phyloP scores from a whole-genome alignment of 2,888 invertebrate species.

The Andrena minutula region DNA sequence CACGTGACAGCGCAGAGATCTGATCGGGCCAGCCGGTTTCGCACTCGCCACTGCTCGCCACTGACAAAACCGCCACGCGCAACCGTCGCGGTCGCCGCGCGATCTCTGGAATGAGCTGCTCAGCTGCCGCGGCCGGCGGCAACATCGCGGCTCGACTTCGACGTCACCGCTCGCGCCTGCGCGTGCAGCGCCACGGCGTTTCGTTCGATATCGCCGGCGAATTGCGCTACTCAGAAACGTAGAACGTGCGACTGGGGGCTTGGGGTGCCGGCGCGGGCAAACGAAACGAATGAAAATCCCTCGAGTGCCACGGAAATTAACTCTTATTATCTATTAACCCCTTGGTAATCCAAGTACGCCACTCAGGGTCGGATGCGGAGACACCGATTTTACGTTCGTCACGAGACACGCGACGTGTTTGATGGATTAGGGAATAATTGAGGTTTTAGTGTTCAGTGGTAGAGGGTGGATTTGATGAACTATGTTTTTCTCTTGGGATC shows the following conservation, averaged over 20 bases:
- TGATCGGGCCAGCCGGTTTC: not conserved
- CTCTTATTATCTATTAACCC: constrained; percentile 3
- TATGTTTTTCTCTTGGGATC: too few species aligned
- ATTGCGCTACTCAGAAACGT: constrained; percentile 40
- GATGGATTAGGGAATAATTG: too few species aligned
- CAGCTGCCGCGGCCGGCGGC: not conserved
- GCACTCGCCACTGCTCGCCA: not conserved
- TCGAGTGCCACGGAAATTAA: not conserved
- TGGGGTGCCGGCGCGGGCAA: constrained; percentile 4
- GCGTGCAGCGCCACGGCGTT: constrained; percentile 28
- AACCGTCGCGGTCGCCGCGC: constrained; percentile 20
- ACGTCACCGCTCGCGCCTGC: constrained; percentile 30
- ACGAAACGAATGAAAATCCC: constrained; percentile 16
- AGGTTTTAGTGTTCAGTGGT: too few species aligned
- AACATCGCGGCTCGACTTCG: not conserved
- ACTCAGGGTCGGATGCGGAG: not conserved
- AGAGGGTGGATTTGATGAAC: too few species aligned
- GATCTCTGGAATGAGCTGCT: constrained; percentile 29
- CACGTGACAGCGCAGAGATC: constrained; percentile 34
- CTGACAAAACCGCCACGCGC: not conserved
- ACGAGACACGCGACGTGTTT: too few species aligned
- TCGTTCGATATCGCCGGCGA: constrained; percentile 55
- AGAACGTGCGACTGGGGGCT: not conserved
- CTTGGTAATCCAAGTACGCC: not conserved
- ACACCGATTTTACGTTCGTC: too few species aligned